Evolutionary conservation across 1,140 invertebrate species (phyloP).

Genomic region (Solenopsis fugax): DNA sequence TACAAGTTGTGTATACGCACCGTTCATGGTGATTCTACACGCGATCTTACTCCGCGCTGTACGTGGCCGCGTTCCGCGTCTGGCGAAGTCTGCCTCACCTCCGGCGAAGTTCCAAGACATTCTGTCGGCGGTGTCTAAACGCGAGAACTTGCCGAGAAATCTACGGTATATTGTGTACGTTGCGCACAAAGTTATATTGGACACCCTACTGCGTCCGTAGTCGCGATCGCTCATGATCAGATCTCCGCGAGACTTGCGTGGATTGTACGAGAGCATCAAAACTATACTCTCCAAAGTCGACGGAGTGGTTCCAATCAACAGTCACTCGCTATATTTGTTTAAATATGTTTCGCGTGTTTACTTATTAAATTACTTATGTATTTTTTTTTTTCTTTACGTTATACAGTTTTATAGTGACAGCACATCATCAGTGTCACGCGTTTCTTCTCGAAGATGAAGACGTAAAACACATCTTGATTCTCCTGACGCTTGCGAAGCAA

Average conservation of each 20-base stretch:
- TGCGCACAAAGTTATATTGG: slow-evolving; percentile 38
- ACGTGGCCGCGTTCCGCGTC: slow-evolving; percentile 21
- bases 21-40: slow-evolving; percentile 24
- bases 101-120: slow-evolving; percentile 47
- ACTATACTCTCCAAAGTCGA: background rate
- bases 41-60: background rate
- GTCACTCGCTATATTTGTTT: background rate
- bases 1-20: slow-evolving; percentile 26
- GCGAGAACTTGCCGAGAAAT: slow-evolving; percentile 43
- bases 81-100: slow-evolving; percentile 28
- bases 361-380: background rate
- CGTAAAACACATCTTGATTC: background rate
- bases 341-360: background rate
- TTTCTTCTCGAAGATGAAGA: background rate
- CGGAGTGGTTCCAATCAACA: background rate
- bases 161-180: slow-evolving; percentile 44
- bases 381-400: background rate
- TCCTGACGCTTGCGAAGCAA: background rate
- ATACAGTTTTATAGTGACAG: background rate
- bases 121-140: slow-evolving; percentile 52
- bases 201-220: background rate
- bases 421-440: background rate
- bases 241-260: background rate
- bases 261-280: background rate
- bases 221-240: background rate